phyloP scores from a whole-genome alignment of 2,888 invertebrate species.

The Pemphredon lugubris region DNA sequence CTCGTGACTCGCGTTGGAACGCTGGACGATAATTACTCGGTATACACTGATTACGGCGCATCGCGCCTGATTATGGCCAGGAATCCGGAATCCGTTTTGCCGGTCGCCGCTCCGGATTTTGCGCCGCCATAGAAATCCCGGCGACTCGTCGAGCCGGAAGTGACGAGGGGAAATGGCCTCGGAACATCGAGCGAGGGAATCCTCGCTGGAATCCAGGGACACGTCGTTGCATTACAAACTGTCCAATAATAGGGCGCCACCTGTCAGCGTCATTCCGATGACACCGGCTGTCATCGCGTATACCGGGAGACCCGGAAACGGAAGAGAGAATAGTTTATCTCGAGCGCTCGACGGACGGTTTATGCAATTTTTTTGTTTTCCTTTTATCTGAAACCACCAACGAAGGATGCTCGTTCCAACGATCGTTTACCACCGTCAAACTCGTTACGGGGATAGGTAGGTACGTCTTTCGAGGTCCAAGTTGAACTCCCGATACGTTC shows the following conservation, averaged over 20 bases:
- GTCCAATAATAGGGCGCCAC: conserved; percentile 47
- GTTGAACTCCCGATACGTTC: no score
- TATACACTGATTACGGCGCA: conserved; percentile 61
- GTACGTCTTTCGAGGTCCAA: no score
- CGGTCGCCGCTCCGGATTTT: conserved; percentile 44
- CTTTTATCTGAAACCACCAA: no score
- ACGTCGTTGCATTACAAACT: conserved; percentile 45
- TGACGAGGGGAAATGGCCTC: conserved; percentile 65
- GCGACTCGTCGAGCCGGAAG: conserved; percentile 64
- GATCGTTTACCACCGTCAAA: no score
- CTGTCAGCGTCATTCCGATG: conserved; percentile 9
- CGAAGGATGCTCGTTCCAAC: no score
- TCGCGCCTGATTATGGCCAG: conserved; percentile 54
- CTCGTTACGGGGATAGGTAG: no score
- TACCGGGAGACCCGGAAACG: no score
- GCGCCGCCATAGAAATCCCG: conserved; percentile 61
- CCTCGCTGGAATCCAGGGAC: conserved; percentile 45
- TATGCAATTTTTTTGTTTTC: no score
- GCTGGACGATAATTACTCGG: conserved; percentile 55
- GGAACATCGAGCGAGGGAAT: conserved; percentile 35
- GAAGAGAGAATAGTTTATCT: no score
- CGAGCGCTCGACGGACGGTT: no score
- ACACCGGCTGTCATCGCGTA: not conserved
- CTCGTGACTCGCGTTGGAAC: conserved; percentile 34
- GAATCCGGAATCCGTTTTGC: conserved; percentile 52